phyloP scores from a whole-genome alignment of 2,888 invertebrate species.

The Clanis bilineata region DNA sequence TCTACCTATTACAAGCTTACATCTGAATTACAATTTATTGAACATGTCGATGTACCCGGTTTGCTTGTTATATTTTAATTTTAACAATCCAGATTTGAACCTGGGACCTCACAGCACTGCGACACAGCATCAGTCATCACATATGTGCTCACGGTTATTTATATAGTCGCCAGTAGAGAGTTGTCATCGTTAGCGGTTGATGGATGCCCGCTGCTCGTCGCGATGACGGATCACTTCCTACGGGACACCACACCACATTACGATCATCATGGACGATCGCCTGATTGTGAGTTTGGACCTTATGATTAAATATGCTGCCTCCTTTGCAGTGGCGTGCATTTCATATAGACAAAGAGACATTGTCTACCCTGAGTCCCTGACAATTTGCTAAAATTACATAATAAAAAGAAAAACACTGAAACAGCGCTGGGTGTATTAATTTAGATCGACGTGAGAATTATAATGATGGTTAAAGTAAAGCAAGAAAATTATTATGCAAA shows the following conservation, averaged over 20 bases:
- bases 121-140: neutral
- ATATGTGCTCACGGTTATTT: constrained; percentile 1
- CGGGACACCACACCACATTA: constrained; percentile 15
- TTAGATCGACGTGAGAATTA: no score
- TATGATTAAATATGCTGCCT: no score
- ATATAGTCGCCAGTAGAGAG: neutral
- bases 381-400: no score
- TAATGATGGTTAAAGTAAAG: no score
- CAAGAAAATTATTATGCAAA: no score
- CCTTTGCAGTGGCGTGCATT: no score
- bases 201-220: constrained; percentile 21
- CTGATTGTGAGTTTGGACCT: neutral
- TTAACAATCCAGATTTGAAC: neutral
- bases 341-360: no score
- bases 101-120: neutral
- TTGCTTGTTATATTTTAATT: neutral
- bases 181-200: constrained; percentile 21
- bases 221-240: constrained; percentile 26
- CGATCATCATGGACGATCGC: neutral
- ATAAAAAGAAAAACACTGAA: no score
- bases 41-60: neutral
- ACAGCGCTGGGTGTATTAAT: no score
- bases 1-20: no score
- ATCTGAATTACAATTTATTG: no score
- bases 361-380: no score